Evolutionary conservation across 2,888 invertebrate species (phyloP).

Genomic region (Callyntrura guangdongensis): DNA sequence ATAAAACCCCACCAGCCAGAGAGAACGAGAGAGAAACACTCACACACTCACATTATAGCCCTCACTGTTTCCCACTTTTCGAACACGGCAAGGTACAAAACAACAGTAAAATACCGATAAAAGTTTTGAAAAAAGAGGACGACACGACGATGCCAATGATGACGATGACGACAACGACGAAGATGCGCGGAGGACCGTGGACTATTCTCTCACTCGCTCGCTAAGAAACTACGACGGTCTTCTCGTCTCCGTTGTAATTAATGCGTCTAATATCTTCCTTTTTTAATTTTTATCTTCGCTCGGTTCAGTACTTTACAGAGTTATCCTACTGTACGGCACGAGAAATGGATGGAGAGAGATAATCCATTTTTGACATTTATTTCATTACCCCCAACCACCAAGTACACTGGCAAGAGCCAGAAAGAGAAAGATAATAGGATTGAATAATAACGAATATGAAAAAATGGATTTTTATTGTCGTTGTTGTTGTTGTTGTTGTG

Average conservation of each 20-base stretch:
- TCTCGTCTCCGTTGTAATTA: neutral
- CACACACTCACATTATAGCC: too few relatives aligned
- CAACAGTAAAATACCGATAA: too few relatives aligned
- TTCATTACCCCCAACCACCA: too few relatives aligned
- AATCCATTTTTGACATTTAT: too few relatives aligned
- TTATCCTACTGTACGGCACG: too few relatives aligned
- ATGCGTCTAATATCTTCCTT: neutral
- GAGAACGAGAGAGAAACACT: too few relatives aligned
- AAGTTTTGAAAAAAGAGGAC: too few relatives aligned
- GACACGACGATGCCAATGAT: neutral
- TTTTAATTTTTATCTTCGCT: neutral
- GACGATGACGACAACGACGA: neutral
- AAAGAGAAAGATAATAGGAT: too few relatives aligned
- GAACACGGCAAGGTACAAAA: too few relatives aligned
- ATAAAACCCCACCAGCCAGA: neutral
- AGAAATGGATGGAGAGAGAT: too few relatives aligned
- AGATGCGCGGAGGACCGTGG: neutral
- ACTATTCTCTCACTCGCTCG: neutral
- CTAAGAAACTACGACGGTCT: neutral
- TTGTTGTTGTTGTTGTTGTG: neutral
- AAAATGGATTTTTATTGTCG: neutral
- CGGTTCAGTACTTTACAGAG: neutral
- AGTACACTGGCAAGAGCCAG: neutral
- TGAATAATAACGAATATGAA: too few relatives aligned
- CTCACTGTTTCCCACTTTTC: too few relatives aligned